phyloP scores from a whole-genome alignment of 2,888 invertebrate species.

The Brachypalpus laphriformis region DNA sequence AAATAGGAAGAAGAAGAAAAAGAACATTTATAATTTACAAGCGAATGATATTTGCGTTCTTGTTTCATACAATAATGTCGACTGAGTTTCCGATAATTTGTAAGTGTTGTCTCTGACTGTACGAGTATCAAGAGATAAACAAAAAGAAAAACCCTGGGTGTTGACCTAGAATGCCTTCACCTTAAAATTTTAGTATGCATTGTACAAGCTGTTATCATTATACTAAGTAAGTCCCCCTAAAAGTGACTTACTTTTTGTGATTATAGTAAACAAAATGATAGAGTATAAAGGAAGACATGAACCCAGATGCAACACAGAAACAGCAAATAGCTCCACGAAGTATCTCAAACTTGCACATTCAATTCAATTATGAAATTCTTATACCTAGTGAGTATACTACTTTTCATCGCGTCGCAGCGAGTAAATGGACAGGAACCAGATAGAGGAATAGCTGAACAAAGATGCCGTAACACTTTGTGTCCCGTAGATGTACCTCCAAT shows the following conservation, averaged over 20 bases:
- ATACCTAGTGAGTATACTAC: not conserved
- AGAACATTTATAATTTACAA: no score
- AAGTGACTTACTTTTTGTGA: not conserved
- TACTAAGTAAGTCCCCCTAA: not conserved
- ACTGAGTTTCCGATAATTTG: no score
- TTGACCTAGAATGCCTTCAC: not conserved
- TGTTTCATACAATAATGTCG: no score
- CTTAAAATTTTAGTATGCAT: not conserved
- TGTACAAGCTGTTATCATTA: not conserved
- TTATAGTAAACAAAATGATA: not conserved
- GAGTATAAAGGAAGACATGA: not conserved
- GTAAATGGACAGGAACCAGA: not conserved
- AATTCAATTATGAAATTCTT: slow-evolving; percentile 7
- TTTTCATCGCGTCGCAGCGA: not conserved
- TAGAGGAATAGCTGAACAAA: slow-evolving; percentile 3
- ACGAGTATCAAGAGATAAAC: no score
- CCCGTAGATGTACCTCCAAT: not conserved
- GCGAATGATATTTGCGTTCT: no score
- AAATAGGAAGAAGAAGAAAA: no score
- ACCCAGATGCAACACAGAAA: not conserved
- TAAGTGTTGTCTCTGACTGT: no score
- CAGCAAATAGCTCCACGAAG: not conserved
- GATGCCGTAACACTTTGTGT: slow-evolving; percentile 14
- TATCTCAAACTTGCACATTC: not conserved
- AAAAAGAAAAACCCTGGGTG: not conserved